A percentile compares a stretch with the other conserved stretches of the same genome.
These are phyloP conservation scores for Suncus etruscus DNA, from an alignment of 2,113 vertebrate genomes.

Conservation along the genomic window DNA sequence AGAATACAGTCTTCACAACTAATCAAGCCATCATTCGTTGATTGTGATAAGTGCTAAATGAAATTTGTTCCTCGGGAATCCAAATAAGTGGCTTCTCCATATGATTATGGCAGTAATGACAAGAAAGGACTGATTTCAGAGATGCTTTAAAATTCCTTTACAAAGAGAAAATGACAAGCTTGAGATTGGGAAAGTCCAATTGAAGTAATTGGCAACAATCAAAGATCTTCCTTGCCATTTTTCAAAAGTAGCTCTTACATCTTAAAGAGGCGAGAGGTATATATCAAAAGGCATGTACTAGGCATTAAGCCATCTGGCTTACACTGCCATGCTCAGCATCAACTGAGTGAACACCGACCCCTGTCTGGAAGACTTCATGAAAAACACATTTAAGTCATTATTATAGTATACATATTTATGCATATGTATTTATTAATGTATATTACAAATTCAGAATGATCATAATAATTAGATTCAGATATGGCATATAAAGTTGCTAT, in stretches of 20 bases:
- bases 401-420: too few relatives aligned
- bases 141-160: constrained; percentile 54
- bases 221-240: constrained; percentile 24
- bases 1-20: not conserved
- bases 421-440: too few relatives aligned
- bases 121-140: constrained; percentile 9
- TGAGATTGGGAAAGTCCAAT: constrained; percentile 44
- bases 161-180: constrained; percentile 69
- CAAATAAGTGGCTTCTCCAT: constrained; percentile 17
- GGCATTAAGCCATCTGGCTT: too few relatives aligned
- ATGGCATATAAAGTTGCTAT: too few relatives aligned
- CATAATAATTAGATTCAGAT: too few relatives aligned
- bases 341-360: too few relatives aligned
- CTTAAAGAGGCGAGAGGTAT: not conserved
- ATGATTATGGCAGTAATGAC: constrained; percentile 68
- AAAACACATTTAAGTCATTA: too few relatives aligned
- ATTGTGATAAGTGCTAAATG: constrained; percentile 51
- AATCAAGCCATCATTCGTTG: constrained; percentile 52
- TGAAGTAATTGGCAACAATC: constrained; percentile 43
- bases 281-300: too few relatives aligned
- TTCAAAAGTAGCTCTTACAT: constrained; percentile 51
- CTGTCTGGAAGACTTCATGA: too few relatives aligned
- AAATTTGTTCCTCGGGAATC: constrained; percentile 36
- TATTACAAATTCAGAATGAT: too few relatives aligned
- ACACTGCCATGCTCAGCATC: too few relatives aligned